Percentiles rank a stretch among this genome's conserved stretches.
phyloP scores from a whole-genome alignment of 1,140 invertebrate genomes.

The Dendroctonus ponderosae region DNA sequence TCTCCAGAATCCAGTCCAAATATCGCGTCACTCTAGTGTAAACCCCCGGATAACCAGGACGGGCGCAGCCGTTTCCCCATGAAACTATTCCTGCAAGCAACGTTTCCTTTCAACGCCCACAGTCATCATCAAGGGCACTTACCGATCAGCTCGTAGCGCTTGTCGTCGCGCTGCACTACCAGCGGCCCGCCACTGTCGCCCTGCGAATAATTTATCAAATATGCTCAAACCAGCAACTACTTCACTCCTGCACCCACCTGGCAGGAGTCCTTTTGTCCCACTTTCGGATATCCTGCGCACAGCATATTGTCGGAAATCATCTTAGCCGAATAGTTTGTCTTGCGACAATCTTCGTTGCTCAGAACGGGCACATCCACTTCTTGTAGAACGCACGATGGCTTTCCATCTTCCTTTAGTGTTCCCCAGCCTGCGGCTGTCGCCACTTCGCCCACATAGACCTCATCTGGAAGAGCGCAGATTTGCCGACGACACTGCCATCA shows the following conservation, averaged over 20 bases:
- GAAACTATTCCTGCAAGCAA: constrained; percentile 50
- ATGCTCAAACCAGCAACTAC: background rate
- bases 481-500: background rate
- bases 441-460: constrained; percentile 65
- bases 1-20: constrained; percentile 72
- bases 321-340: constrained; percentile 72
- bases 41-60: constrained; percentile 73
- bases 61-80: constrained; percentile 64
- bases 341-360: constrained; percentile 71
- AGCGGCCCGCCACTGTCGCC: constrained; percentile 91
- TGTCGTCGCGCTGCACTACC: constrained; percentile 66
- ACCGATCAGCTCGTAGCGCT: constrained; percentile 78
- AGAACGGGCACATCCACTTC: constrained; percentile 82
- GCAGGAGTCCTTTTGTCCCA: constrained; percentile 78
- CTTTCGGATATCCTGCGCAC: constrained; percentile 75
- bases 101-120: background rate
- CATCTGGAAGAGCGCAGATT: constrained; percentile 53
- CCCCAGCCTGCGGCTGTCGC: constrained; percentile 84
- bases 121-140: constrained; percentile 23
- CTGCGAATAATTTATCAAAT: constrained; percentile 53
- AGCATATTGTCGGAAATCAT: constrained; percentile 86
- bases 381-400: constrained; percentile 74
- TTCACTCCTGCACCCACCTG: constrained; percentile 58
- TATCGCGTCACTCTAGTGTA: constrained; percentile 77
- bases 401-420: constrained; percentile 75